Evolutionary conservation across 1,140 invertebrate genomes (phyloP).

Genomic region (Leptinotarsa lineolata): DNA sequence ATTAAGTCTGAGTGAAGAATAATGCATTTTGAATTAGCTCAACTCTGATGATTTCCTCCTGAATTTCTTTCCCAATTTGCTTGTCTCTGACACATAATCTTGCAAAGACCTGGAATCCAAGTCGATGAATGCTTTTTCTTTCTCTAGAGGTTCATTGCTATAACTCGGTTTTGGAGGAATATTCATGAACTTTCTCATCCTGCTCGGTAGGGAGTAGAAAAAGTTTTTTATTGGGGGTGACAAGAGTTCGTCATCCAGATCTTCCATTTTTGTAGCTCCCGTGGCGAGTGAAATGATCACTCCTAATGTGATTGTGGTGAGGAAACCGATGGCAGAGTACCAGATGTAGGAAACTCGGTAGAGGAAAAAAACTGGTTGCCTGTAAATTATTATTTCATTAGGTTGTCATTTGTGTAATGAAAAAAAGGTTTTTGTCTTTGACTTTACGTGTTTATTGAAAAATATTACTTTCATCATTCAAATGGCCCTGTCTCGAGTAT

Average conservation of each 20-base stretch:
- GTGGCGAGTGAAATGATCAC: conserved; percentile 66
- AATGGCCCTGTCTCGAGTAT: too few relatives aligned
- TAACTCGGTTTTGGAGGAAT: conserved; percentile 15
- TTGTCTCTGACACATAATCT: too few relatives aligned
- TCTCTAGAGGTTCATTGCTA: too few relatives aligned
- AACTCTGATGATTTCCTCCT: too few relatives aligned
- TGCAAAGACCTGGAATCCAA: too few relatives aligned
- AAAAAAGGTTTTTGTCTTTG: too few relatives aligned
- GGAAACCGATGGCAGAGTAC: conserved; percentile 71
- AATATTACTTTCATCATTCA: too few relatives aligned
- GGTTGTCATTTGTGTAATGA: conserved; percentile 4
- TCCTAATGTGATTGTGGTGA: conserved; percentile 67
- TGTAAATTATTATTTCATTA: conserved; percentile 24
- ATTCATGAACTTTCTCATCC: conserved; percentile 30
- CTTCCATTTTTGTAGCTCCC: conserved; percentile 60
- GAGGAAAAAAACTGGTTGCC: conserved; percentile 54
- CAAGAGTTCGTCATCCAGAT: conserved; percentile 61
- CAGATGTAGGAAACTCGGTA: conserved; percentile 75
- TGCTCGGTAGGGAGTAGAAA: conserved; percentile 19
- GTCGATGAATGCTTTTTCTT: too few relatives aligned
- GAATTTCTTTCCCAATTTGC: too few relatives aligned
- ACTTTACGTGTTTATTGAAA: too few relatives aligned
- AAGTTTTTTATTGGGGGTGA: conserved; percentile 59
- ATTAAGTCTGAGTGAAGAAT: too few relatives aligned
- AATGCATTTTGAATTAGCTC: too few relatives aligned